Base-by-base conservation (phyloP, 2,113 vertebrate species). In the Ctenomys sociabilis region DNA sequence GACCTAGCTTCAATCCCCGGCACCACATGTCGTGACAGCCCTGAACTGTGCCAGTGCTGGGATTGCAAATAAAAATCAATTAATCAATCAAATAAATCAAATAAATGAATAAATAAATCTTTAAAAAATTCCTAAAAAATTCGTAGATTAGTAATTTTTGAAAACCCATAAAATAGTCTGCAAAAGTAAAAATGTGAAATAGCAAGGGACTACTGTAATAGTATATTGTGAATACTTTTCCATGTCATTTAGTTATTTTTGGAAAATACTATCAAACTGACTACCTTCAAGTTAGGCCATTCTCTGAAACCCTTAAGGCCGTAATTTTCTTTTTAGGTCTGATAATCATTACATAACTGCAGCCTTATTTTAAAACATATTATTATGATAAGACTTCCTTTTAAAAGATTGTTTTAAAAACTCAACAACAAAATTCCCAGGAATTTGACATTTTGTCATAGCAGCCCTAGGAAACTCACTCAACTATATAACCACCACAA, bases 371-470 rank as follows among this genome's bases (percentile, higher is more conserved):
- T 75, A 32, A 68, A 90, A 82, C 24, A 90, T 13, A n/a, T 66
- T 37, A 66, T 54, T 63, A 59, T 43, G 8, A 43, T 89, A 85
- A 80, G 37, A 93, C 83, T 86, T 80, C 61, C n/a, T 72, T 64
- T 82, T 93, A 49, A 85, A 88, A 70, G 54, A 84, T 85, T 70
- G 52, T 84, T 94, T 78, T 77, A 96, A 54, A 54, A 88, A 92
- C 88, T 45, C 30, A 88, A 83, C 37, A 24, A 75, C 3, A n/a
- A 70, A 70, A n/a, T 70, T 80, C 30, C 45, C 28, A 80, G 16
- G 30, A 80, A 80, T 80, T 35, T 10, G 45, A 35, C 17, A 80
- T 80, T 52, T 80, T 52, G 45, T 80, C 45, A 80, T 35, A 30
- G 77, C 45, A 80, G 40, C 40, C 73, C 13, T 45, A 45, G 40